A percentile compares a stretch with the other conserved stretches of the same genome.
phyloP scores from a whole-genome alignment of 1,140 invertebrate genomes.

The Anastrepha ludens region DNA sequence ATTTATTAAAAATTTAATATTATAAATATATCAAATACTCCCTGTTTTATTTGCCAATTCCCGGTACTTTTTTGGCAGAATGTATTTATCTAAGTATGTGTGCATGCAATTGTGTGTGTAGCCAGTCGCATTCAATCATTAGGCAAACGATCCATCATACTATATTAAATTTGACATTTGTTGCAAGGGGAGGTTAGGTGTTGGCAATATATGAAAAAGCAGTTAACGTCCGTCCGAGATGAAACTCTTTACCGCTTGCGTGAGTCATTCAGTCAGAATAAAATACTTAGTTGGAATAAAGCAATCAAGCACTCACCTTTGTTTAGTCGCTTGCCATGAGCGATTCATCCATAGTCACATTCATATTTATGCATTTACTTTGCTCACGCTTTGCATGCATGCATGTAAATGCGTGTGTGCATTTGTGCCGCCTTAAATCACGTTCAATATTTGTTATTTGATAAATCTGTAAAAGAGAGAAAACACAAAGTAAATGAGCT shows the following conservation, averaged over 20 bases:
- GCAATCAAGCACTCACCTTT: conserved; percentile 32
- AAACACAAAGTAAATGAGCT: neutral
- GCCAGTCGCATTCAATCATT: neutral
- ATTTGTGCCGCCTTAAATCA: conserved; percentile 28
- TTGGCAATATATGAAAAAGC: neutral
- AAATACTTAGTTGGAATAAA: neutral
- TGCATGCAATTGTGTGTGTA: no score
- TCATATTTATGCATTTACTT: neutral
- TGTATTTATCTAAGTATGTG: no score
- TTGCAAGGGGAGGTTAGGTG: neutral
- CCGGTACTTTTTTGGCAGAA: no score
- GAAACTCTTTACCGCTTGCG: neutral
- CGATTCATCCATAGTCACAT: neutral
- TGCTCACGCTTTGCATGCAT: neutral
- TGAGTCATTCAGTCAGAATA: neutral
- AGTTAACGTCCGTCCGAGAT: neutral
- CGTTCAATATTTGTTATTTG: conserved; percentile 15
- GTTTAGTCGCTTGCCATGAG: neutral
- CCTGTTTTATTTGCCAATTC: no score
- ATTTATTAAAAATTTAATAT: no score
- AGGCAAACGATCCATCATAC: conserved; percentile 33
- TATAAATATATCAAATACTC: no score
- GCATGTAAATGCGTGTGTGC: neutral
- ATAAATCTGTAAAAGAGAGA: conserved; percentile 47
- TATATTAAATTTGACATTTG: conserved; percentile 41